Evolutionary conservation across 2,797 vertebrate genomes (phyloP).

Genomic region (Melanogrammus aeglefinus): DNA sequence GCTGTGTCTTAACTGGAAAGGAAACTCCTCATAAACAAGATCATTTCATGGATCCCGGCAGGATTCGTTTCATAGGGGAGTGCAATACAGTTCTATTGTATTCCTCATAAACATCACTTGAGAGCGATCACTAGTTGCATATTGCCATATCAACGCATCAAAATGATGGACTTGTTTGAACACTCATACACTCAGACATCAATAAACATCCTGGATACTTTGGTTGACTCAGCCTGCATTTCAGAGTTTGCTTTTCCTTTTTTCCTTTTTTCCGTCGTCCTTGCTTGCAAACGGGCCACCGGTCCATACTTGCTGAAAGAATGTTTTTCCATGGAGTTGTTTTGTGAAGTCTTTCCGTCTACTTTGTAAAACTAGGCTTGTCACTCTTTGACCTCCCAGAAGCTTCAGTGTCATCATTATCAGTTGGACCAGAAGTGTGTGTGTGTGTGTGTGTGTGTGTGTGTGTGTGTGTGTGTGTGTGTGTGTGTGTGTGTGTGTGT

Average conservation of each 20-base stretch:
- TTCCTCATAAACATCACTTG: slow-evolving; percentile 25
- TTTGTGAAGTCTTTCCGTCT: slow-evolving; percentile 22
- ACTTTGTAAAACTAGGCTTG: slow-evolving; percentile 2
- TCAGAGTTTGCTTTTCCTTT: slow-evolving; percentile 3
- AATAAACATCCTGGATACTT: slow-evolving; percentile 12
- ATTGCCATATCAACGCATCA: slow-evolving; percentile 32
- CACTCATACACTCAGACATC: slow-evolving; percentile 14
- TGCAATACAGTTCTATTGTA: background rate
- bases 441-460: background rate
- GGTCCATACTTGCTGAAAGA: slow-evolving; percentile 59
- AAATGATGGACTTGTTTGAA: slow-evolving; percentile 35
- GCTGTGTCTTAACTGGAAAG: background rate
- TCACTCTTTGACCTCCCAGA: slow-evolving; percentile 3
- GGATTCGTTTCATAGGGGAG: background rate
- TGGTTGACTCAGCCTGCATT: slow-evolving; percentile 31
- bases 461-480: background rate
- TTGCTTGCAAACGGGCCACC: slow-evolving; percentile 10
- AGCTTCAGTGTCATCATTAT: background rate
- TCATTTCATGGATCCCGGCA: slow-evolving; percentile 11
- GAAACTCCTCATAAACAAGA: slow-evolving; percentile 16
- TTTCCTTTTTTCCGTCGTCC: background rate
- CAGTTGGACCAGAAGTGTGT: background rate
- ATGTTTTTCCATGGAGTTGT: slow-evolving; percentile 43
- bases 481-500: slow-evolving; percentile 3
- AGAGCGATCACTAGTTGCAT: slow-evolving; percentile 15